These are phyloP conservation scores for Hylia prasina DNA, from an alignment of 2,113 vertebrate genomes.

Conservation along the genomic window DNA sequence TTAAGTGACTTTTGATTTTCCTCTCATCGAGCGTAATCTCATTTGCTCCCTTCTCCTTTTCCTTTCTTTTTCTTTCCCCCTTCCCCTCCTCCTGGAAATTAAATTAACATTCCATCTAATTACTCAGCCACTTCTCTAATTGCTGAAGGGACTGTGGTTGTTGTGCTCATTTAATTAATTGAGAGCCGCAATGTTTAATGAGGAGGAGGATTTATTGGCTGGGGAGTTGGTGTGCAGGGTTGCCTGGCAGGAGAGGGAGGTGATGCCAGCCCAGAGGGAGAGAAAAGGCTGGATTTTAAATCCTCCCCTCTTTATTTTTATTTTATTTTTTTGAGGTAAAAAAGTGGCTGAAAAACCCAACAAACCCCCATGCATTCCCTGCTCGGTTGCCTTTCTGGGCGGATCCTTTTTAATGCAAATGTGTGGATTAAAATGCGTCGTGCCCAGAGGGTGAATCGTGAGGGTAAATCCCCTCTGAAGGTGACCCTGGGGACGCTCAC, in stretches of 20 bases:
- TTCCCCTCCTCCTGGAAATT: neutral
- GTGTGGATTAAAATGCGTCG: accelerated
- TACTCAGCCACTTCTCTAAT: constrained; percentile 58
- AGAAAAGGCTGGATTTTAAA: neutral
- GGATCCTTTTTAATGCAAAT: neutral
- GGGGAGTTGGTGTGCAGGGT: neutral
- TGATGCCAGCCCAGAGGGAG: neutral
- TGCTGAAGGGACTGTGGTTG: constrained; percentile 8
- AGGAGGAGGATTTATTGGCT: constrained; percentile 18
- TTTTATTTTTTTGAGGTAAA: neutral
- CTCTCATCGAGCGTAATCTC: constrained; percentile 25
- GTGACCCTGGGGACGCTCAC: neutral
- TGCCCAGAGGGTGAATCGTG: neutral
- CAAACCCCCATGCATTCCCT: accelerated
- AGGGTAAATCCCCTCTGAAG: neutral
- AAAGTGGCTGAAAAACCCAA: neutral
- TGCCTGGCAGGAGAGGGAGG: neutral
- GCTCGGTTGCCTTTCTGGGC: neutral
- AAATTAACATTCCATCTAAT: constrained; percentile 63
- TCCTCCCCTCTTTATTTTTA: neutral
- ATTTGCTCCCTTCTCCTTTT: neutral
- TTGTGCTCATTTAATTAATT: constrained; percentile 51
- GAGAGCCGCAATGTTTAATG: neutral
- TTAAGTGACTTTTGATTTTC: constrained; percentile 52
- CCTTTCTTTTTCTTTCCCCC: neutral